A percentile compares a stretch with the other conserved stretches of the same genome.
phyloP scores from a whole-genome alignment of 2,113 vertebrate species.

The Onychostoma macrolepis region DNA sequence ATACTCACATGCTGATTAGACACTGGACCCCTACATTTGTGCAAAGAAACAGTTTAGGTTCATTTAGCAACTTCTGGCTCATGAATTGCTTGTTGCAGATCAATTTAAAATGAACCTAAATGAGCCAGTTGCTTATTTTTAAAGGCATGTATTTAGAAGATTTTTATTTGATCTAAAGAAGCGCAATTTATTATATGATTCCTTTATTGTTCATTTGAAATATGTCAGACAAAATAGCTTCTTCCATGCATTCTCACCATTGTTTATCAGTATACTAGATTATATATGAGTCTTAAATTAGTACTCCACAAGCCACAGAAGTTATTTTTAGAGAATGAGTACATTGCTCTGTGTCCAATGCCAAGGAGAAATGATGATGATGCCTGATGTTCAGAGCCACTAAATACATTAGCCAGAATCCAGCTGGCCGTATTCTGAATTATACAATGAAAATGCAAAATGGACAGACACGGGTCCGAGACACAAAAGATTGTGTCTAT shows the following conservation, averaged over 20 bases:
- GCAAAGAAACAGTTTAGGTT: neutral
- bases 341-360: constrained; percentile 11
- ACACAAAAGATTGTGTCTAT: neutral
- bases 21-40: neutral
- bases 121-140: neutral
- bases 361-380: constrained; percentile 10
- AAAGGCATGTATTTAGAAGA: neutral
- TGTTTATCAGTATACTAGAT: constrained; percentile 15
- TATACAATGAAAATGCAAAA: neutral
- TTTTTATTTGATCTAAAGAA: neutral
- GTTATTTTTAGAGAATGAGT: constrained; percentile 41
- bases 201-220: neutral
- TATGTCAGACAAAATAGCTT: neutral
- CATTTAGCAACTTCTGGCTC: neutral
- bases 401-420: constrained; percentile 34
- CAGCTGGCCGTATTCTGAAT: constrained; percentile 11
- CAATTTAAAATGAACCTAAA: neutral
- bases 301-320: constrained; percentile 16
- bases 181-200: neutral
- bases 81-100: neutral
- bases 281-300: constrained; percentile 33
- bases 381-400: constrained; percentile 1
- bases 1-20: neutral
- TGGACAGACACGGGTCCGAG: neutral
- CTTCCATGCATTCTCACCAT: neutral